Evolutionary conservation across 2,888 invertebrate genomes (phyloP), one percentile per base, ranked within the genome.

Genomic region (Candidula unifasciata): DNA sequence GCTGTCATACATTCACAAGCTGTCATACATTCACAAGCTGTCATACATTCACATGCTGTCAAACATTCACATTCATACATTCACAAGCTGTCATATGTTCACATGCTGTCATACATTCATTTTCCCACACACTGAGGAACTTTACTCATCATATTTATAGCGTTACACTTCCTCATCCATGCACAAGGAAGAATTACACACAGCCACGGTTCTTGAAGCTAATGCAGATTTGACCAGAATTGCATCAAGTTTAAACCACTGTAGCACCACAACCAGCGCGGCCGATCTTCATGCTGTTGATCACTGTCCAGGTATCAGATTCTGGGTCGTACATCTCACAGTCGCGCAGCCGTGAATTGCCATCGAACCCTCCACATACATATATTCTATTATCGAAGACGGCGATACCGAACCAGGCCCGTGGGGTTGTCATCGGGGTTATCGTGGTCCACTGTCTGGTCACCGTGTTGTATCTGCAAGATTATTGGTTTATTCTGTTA

Each of bases 201-300:
- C 13, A 0, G 2, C 10, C 44, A 44, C 16, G n/a, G 73, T n/a
- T 13, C 24, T 27, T 73, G 33, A 33, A 73, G 33, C 18, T 13
- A 33, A 37, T 24, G 35, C 35, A 6, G 35, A n/a, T 66, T 66
- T 66, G 27, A 69, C 35, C 35, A 35, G 71, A n/a, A 66, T 77
- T 60, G 73, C 71, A 71, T 35, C 80, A n/a, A 27, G 30, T 30
- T 33, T 79, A 93, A 52, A 93, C 91, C 16, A 97, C 96, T 78
- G 97, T 96, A 71, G 98, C 98, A 87, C 97, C 98, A 85, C 98
- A 98, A 94, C 98, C 98, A 89, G 98, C 96, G 44, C 98, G 95
- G 94, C 97, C 97, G 84, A 96, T 95, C 10, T 96, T 95, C 97
- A 97, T 97, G 90, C 97, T 96, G 54, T 96, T 95, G 13, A 98